Conservation (phyloP, 2,113 vertebrate species). For the Oceanites oceanicus region DNA sequence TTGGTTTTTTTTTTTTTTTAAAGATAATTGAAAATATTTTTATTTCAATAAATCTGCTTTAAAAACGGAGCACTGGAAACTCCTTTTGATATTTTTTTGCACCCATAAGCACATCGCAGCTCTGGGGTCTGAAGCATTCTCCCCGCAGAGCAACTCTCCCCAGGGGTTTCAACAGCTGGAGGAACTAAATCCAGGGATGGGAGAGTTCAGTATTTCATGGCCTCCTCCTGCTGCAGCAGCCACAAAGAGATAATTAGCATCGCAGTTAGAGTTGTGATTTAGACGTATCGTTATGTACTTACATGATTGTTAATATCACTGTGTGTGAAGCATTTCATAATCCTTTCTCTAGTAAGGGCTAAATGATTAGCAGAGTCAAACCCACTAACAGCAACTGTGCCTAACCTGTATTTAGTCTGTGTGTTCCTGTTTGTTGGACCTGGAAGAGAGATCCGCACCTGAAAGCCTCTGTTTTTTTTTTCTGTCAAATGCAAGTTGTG, state of each 20-base stretch:
- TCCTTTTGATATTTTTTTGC: accelerated
- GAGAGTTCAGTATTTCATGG: neutral
- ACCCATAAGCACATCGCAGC: accelerated
- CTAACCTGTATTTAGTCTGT: neutral
- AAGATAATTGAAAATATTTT: neutral
- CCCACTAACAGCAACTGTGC: neutral
- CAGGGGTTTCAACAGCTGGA: accelerated
- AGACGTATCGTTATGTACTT: neutral
- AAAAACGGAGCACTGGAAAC: neutral
- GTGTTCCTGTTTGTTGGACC: neutral
- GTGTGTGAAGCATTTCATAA: neutral
- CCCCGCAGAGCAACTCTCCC: accelerated
- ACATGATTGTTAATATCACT: accelerated
- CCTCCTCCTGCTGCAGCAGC: neutral
- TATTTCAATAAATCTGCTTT: neutral
- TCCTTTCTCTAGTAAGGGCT: neutral
- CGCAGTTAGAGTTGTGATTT: neutral
- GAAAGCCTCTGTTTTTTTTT: neutral
- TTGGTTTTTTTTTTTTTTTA: too few relatives aligned
- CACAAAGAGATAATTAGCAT: neutral
- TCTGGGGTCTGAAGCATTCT: neutral
- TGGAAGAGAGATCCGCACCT: neutral
- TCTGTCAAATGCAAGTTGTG: neutral
- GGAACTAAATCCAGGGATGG: neutral
- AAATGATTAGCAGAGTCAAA: accelerated